Evolutionary conservation across 2,888 invertebrate genomes (phyloP).

Genomic region (Bhutanitis thaidina): DNA sequence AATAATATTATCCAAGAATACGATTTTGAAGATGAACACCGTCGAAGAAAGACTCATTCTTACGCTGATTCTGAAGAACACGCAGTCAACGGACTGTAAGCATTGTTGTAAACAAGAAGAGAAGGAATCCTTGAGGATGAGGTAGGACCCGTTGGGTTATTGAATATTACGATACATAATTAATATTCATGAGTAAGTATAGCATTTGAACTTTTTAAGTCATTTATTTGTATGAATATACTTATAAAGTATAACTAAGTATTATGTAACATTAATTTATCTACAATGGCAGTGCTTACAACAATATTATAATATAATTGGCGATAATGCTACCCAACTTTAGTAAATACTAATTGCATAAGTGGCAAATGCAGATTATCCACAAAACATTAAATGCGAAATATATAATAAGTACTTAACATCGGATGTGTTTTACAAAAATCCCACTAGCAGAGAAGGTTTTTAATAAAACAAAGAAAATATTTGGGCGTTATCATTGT

Average conservation of each 20-base stretch:
- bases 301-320: slow-evolving; percentile 24
- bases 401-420: no score
- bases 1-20: no score
- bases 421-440: neutral
- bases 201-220: slow-evolving; percentile 31
- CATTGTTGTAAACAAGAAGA: no score
- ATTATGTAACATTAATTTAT: slow-evolving; percentile 44
- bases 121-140: no score
- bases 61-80: no score
- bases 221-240: slow-evolving; percentile 42
- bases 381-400: slow-evolving; percentile 1
- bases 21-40: no score
- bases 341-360: slow-evolving; percentile 11
- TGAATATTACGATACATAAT: no score
- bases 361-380: neutral
- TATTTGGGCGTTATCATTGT: neutral
- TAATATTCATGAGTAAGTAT: no score
- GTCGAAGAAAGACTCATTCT: no score
- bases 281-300: slow-evolving; percentile 71
- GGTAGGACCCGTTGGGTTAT: no score
- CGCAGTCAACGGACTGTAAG: no score
- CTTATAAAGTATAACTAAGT: slow-evolving; percentile 21
- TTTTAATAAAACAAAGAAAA: neutral
- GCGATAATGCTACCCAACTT: neutral
- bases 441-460: neutral